Conservation (phyloP, 2,888 invertebrate genomes). For the Drosophila stalkeri region DNA sequence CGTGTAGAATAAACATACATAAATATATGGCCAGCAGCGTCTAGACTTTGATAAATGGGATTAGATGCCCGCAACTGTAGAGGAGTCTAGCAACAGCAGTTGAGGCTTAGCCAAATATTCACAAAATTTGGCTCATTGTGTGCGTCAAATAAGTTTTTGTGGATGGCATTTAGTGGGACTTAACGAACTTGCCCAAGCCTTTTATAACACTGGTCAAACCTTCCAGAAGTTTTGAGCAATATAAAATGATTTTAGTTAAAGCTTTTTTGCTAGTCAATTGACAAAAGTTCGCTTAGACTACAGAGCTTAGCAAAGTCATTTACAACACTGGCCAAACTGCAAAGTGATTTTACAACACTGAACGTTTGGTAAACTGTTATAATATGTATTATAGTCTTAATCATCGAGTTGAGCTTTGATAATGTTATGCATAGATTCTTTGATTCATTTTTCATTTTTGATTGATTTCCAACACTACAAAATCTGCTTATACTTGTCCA, state of each 20-base stretch:
- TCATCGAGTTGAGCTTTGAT: no score
- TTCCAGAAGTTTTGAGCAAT: no score
- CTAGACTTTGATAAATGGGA: conserved; percentile 74
- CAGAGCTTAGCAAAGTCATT: background rate
- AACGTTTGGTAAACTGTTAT: no score
- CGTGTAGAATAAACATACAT: conserved; percentile 11
- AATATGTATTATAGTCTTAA: no score
- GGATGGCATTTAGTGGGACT: background rate
- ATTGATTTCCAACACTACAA: no score
- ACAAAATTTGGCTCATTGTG: conserved; percentile 1
- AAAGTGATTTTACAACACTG: background rate
- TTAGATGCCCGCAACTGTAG: conserved; percentile 44
- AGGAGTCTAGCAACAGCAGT: conserved; percentile 43
- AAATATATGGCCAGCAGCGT: conserved; percentile 34
- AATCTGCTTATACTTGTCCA: no score
- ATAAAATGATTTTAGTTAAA: background rate
- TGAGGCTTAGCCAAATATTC: conserved; percentile 12
- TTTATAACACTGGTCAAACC: background rate
- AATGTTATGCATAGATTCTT: no score
- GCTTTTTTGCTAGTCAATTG: background rate
- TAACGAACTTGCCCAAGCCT: background rate
- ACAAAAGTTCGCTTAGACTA: background rate
- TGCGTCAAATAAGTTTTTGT: background rate
- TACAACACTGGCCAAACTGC: background rate
- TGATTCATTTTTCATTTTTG: no score